phyloP scores from a whole-genome alignment of 2,797 vertebrate species.

The Sphenodon punctatus region DNA sequence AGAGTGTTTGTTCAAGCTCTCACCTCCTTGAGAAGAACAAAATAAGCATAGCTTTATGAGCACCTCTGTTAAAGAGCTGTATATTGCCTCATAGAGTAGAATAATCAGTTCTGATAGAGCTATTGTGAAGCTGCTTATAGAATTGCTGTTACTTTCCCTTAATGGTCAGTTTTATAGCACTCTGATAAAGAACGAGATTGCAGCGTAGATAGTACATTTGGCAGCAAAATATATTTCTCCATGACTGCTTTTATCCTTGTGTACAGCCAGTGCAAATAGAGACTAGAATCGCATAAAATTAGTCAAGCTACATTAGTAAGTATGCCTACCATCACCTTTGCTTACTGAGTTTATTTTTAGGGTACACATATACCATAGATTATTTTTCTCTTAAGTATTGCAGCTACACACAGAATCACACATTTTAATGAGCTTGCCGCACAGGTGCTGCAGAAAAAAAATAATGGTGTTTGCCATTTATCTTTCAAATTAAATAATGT shows the following conservation, averaged over 20 bases:
- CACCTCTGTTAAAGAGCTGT: conserved; percentile 1
- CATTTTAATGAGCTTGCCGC: conserved; percentile 83
- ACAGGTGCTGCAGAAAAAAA: conserved; percentile 81
- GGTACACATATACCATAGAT: conserved; percentile 71
- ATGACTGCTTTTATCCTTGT: conserved; percentile 50
- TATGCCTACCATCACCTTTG: conserved; percentile 60
- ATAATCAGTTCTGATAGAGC: conserved; percentile 31
- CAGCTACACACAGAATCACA: conserved; percentile 78
- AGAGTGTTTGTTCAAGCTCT: conserved; percentile 34
- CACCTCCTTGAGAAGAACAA: conserved; percentile 52
- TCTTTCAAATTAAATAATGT: conserved; percentile 87
- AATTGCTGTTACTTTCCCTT: conserved; percentile 22
- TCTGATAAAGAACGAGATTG: conserved; percentile 49
- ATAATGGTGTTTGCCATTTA: conserved; percentile 86
- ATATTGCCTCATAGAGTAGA: neutral
- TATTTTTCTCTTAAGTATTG: conserved; percentile 68
- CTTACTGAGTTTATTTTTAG: conserved; percentile 76
- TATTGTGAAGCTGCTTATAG: conserved; percentile 30
- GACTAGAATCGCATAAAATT: conserved; percentile 62
- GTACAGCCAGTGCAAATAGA: conserved; percentile 53
- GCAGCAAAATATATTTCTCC: conserved; percentile 61
- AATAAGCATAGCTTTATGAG: conserved; percentile 36
- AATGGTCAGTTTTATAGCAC: conserved; percentile 36
- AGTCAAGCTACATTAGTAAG: conserved; percentile 62
- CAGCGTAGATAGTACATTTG: conserved; percentile 37